Base-by-base conservation (phyloP, 1,140 invertebrate genomes). In the Habropoda laboriosa region DNA sequence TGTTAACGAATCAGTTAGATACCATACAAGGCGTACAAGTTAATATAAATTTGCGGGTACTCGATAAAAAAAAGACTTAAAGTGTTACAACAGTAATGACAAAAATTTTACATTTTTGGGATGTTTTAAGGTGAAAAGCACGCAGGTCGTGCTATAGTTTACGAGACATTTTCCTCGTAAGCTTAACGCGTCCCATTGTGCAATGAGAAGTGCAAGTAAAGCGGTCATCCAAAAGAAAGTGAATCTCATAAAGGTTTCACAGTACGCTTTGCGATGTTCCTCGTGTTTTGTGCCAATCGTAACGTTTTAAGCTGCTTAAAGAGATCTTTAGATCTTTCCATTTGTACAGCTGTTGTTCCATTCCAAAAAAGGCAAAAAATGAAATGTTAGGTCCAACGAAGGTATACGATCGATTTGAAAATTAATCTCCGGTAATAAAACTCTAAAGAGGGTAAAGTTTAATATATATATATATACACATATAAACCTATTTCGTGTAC, bases 281-380 rank as follows among this genome's bases (percentile, higher is more conserved):
- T 78, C 57, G 57, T 47, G 38, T 21, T 45, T 73, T 79, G 77
- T 79, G 77, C 77, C 77, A 79, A 79, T 73, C 58, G 21, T 64
- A 42, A 32, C 66, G 4, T 77, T 58, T 58, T 35, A 68, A 58
- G 16, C 60, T 63, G 30, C 53, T 32, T 24, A 64, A 21, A 18
- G 10, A 30, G 10, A 30, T 58, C 40, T 27, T 49, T 21, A 32
- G 30, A 47, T 60, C 55, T 32, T 72, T 40, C 40, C 49, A 7
- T 24, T 57, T 67, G 40, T n/a, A 51, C 38, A 53, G 13, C 12
- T 53, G 35, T n/a, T n/a, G n/a, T 75, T 35, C 61, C 57, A n/a
- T 64, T 45, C 12, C 27, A 12, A n/a, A 35, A 42, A 21, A 27
- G 10, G 24, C 16, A 24, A 61, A 74, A 49, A 30, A 47, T 51